phyloP scores from a whole-genome alignment of 2,113 vertebrate genomes.

The Lycaon pictus region DNA sequence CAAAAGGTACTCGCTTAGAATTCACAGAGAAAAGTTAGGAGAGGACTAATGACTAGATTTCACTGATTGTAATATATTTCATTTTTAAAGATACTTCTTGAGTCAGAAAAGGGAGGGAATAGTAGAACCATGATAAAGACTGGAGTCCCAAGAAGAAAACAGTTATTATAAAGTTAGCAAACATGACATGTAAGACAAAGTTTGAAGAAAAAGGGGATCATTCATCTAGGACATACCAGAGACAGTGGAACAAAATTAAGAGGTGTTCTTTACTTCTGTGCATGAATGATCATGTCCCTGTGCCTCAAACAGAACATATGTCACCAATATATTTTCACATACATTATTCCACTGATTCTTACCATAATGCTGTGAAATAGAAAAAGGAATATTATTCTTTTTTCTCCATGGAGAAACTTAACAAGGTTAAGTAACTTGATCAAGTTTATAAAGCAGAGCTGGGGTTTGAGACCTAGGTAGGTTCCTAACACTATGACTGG shows the following conservation, averaged over 20 bases:
- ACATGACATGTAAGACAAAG: neutral
- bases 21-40: slow-evolving; percentile 7
- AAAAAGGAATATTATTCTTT: neutral
- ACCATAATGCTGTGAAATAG: neutral
- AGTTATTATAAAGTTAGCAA: slow-evolving; percentile 30
- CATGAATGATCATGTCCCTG: neutral
- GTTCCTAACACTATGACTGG: neutral
- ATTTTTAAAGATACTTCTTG: slow-evolving; percentile 34
- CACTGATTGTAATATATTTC: neutral
- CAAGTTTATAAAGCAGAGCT: slow-evolving; percentile 26
- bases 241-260: neutral
- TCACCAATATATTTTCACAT: neutral
- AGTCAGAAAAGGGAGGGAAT: neutral
- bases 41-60: neutral
- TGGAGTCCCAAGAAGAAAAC: slow-evolving; percentile 2
- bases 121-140: neutral
- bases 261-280: neutral
- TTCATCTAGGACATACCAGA: neutral
- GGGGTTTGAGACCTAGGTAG: neutral
- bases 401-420: slow-evolving; percentile 4
- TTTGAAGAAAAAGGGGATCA: neutral
- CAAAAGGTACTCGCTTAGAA: slow-evolving; percentile 69
- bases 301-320: neutral
- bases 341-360: neutral
- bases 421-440: neutral